Evolutionary conservation across 92 coral and sea anemone species (phyloP).

Genomic region (Palythoa heliodiscus): DNA sequence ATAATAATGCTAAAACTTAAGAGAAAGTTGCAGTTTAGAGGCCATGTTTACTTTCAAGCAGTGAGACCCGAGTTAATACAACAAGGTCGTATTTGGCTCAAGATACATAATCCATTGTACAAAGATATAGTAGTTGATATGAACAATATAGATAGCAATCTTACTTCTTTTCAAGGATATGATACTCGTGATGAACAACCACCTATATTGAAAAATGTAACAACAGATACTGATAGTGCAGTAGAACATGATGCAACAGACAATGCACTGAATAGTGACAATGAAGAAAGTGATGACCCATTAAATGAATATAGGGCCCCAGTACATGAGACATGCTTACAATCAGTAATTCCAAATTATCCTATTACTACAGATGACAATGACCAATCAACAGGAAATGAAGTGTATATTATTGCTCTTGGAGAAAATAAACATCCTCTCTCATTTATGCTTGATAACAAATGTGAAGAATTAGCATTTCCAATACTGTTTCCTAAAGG

Average conservation of each 20-base stretch:
- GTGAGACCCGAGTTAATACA: background rate
- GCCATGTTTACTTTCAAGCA: background rate
- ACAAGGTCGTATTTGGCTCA: slow-evolving; percentile 6
- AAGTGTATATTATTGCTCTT: background rate
- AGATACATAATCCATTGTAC: slow-evolving; percentile 48
- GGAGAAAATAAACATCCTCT: background rate
- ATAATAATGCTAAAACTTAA: background rate
- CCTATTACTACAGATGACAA: background rate
- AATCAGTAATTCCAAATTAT: background rate
- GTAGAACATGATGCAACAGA: background rate
- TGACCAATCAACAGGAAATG: background rate
- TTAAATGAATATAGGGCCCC: background rate
- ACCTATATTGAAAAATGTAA: no score
- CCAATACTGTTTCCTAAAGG: background rate
- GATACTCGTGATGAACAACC: background rate
- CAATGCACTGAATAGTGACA: background rate
- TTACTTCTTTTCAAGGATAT: slow-evolving; percentile 3
- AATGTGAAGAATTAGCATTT: background rate
- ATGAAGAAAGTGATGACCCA: background rate
- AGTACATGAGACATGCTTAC: background rate
- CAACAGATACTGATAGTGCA: background rate
- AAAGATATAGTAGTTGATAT: slow-evolving; percentile 44
- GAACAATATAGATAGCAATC: slow-evolving; percentile 45
- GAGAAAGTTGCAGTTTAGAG: no score
- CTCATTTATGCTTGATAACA: background rate